phyloP scores from a whole-genome alignment of 1,140 invertebrate genomes.

The Caenorhabditis latens region DNA sequence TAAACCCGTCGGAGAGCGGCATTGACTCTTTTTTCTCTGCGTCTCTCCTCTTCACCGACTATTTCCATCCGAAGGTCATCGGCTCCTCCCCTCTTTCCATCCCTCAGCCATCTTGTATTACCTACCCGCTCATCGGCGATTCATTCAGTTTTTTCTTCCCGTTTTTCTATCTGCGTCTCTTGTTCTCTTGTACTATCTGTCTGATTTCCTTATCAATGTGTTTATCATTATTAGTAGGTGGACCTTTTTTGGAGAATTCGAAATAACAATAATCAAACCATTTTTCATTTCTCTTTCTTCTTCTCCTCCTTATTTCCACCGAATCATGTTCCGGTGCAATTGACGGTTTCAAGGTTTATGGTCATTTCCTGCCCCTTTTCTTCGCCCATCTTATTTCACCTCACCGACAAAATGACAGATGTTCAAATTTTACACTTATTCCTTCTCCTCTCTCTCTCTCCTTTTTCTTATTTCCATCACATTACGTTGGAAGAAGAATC shows the following conservation, averaged over 20 bases:
- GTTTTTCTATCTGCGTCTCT: slow-evolving; percentile 24
- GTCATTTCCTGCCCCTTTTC: neutral
- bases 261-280: slow-evolving; percentile 7
- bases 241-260: neutral
- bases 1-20: slow-evolving; percentile 38
- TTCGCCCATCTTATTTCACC: neutral
- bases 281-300: neutral
- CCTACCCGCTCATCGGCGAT: slow-evolving; percentile 39
- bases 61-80: slow-evolving; percentile 68
- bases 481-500: slow-evolving; percentile 49
- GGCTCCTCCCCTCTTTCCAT: slow-evolving; percentile 66
- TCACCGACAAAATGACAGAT: slow-evolving; percentile 41
- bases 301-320: neutral
- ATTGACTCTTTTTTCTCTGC: slow-evolving; percentile 47
- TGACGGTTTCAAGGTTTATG: slow-evolving; percentile 49
- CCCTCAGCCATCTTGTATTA: slow-evolving; percentile 61
- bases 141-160: slow-evolving; percentile 46
- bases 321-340: slow-evolving; percentile 44
- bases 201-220: slow-evolving; percentile 27
- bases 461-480: slow-evolving; percentile 5
- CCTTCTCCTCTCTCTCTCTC: neutral
- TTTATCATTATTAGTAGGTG: slow-evolving; percentile 33
- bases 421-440: slow-evolving; percentile 51
- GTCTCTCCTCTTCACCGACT: slow-evolving; percentile 57
- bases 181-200: neutral